Conservation (phyloP, 2,113 vertebrate genomes). For the Jaculus jaculus region DNA sequence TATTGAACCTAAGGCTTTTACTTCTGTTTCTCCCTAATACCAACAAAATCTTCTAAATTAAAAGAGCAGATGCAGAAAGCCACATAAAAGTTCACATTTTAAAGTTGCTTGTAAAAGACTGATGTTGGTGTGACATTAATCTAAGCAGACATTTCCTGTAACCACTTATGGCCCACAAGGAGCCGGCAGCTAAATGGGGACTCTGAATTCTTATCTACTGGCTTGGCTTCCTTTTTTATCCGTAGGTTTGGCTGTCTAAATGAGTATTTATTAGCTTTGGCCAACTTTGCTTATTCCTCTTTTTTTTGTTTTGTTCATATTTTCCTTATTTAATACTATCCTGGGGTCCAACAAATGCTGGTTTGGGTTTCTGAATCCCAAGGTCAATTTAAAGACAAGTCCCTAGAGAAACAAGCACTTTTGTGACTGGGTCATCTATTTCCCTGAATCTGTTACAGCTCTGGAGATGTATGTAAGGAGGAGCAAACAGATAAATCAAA, state of each 20-base stretch:
- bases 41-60: conserved; percentile 1
- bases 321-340: conserved; percentile 42
- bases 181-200: not conserved
- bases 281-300: not conserved
- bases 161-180: not conserved
- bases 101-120: conserved; percentile 54
- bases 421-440: conserved; percentile 23
- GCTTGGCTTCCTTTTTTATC: conserved; percentile 35
- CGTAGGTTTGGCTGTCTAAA: conserved; percentile 25
- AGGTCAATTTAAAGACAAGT: conserved; percentile 62
- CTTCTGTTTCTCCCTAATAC: not conserved
- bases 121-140: conserved; percentile 52
- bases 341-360: conserved; percentile 34
- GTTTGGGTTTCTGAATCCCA: conserved; percentile 52
- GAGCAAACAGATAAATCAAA: conserved; percentile 26
- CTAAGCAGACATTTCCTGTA: conserved; percentile 62
- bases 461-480: conserved; percentile 28
- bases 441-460: conserved; percentile 43
- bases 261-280: conserved; percentile 43
- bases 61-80: conserved; percentile 26
- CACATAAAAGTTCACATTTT: conserved; percentile 36
- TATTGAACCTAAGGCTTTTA: not conserved
- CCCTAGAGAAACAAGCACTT: conserved; percentile 26
- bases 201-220: conserved; percentile 31
- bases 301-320: conserved; percentile 15